These are phyloP conservation scores for Atherinomorus stipes DNA, from an alignment of 2,113 vertebrate genomes.

Conservation along the genomic window DNA sequence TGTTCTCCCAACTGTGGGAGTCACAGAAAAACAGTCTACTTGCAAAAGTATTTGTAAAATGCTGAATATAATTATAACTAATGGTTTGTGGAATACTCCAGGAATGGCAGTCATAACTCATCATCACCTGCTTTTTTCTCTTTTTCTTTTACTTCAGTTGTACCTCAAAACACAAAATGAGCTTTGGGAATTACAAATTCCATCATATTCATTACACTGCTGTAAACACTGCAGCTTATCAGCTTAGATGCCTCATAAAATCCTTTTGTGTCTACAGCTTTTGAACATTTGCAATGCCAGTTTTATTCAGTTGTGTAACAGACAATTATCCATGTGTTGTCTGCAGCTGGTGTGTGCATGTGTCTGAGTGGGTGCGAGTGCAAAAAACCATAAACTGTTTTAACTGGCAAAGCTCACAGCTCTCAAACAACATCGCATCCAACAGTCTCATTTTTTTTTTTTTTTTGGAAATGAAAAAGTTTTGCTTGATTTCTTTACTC, in stretches of 20 bases:
- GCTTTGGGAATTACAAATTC: constrained; percentile 15
- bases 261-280: constrained; percentile 20
- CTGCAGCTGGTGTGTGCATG: constrained; percentile 18
- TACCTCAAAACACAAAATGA: not conserved
- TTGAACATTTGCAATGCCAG: constrained; percentile 17
- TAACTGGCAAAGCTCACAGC: constrained; percentile 38
- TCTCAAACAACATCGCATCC: constrained; percentile 31
- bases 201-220: not conserved
- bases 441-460: constrained; percentile 18
- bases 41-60: constrained; percentile 21
- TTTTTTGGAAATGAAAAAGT: not conserved
- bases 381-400: constrained; percentile 41
- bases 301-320: constrained; percentile 24
- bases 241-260: constrained; percentile 6
- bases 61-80: constrained; percentile 25
- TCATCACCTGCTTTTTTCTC: not conserved
- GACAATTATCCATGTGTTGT: constrained; percentile 11
- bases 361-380: constrained; percentile 49
- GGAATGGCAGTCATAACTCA: constrained; percentile 17
- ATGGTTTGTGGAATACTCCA: constrained; percentile 1
- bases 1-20: constrained; percentile 34
- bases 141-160: not conserved
- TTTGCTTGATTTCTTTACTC: not conserved
- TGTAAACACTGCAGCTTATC: constrained; percentile 26
- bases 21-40: constrained; percentile 14